Evolutionary conservation across 2,888 invertebrate genomes (phyloP), one percentile per base, ranked within the genome.

Genomic region (Agapetus fuscipes): DNA sequence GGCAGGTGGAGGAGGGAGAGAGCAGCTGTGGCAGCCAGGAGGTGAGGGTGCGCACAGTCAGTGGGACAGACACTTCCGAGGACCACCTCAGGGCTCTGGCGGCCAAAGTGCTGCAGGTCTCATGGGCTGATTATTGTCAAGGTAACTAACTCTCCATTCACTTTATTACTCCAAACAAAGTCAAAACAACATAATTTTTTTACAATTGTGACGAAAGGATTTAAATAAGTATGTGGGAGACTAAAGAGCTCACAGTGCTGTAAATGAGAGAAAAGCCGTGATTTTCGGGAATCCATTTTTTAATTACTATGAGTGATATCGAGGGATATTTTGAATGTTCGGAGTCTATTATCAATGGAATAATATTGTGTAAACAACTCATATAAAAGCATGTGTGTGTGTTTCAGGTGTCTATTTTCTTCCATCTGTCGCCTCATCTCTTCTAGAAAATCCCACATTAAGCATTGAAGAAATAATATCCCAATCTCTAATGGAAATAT

Each of bases 31-130:
- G 58, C 45, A 59, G 61, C 38, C 70, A 71, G 37, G 65, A 65
- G 36, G 61, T 64, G 49, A 52, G 69, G 34, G 62, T 64, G 13
- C 56, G 68, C 30, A 68, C 70, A 17, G 59, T 66, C 27, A 71
- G 69, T 52, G 66, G 71, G 45, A 69, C 70, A 10, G 82, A 81
- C 55, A 60, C 78, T 37, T 74, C 75, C 4, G 74, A 74, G 44
- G 80, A 81, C 36, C 79, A 81, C 54, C 64, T 82, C 15, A 64
- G 76, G 45, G 60, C 68, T 37, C 71, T 79, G 47, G 68, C 84
- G 32, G 78, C 80, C 2, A 73, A 79, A 53, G 76, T 87, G 39
- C 61, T 87, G 12, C 78, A 80, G 56, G 79, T 80, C 25, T 78
- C 83, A 2, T 86, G 83, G 78, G 73, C 72, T 45, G 75, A 76